These are phyloP conservation scores for Leucoraja erinaceus DNA, from an alignment of 2,113 vertebrate species.

Conservation along the genomic window DNA sequence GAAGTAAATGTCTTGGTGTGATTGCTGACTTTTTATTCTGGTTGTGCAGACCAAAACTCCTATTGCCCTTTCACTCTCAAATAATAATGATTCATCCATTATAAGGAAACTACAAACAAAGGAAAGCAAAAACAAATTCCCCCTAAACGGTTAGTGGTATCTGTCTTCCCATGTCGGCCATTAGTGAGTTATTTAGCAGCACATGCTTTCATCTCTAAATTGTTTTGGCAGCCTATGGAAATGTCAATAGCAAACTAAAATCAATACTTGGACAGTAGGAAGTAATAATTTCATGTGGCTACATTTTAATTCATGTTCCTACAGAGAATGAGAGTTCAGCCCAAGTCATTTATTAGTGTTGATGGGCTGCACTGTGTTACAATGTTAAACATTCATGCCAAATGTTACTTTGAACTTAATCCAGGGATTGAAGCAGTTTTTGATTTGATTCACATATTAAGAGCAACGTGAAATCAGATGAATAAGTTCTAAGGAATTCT, in stretches of 20 bases:
- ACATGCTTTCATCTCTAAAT: slow-evolving; percentile 28
- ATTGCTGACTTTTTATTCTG: background rate
- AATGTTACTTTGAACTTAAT: slow-evolving; percentile 10
- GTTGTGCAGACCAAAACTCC: background rate
- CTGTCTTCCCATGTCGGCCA: background rate
- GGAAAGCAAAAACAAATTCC: background rate
- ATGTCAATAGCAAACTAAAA: slow-evolving; percentile 35
- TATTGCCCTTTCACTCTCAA: background rate
- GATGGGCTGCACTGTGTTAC: slow-evolving; percentile 10
- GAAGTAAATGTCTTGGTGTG: background rate
- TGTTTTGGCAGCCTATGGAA: slow-evolving; percentile 22
- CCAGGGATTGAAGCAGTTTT: background rate
- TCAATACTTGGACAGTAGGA: slow-evolving; percentile 39
- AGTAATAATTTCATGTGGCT: slow-evolving; percentile 34
- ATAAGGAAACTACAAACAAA: background rate
- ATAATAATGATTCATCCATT: background rate
- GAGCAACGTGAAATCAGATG: background rate
- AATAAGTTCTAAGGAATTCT: background rate
- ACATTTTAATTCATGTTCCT: slow-evolving; percentile 41
- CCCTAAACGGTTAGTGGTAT: background rate
- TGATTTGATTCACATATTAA: background rate
- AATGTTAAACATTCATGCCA: slow-evolving; percentile 33
- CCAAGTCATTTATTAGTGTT: slow-evolving; percentile 40
- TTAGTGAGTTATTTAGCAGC: slow-evolving; percentile 33
- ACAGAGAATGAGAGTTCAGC: slow-evolving; percentile 40